Base-by-base conservation (phyloP, 2,888 invertebrate species). In the Antitype chi region DNA sequence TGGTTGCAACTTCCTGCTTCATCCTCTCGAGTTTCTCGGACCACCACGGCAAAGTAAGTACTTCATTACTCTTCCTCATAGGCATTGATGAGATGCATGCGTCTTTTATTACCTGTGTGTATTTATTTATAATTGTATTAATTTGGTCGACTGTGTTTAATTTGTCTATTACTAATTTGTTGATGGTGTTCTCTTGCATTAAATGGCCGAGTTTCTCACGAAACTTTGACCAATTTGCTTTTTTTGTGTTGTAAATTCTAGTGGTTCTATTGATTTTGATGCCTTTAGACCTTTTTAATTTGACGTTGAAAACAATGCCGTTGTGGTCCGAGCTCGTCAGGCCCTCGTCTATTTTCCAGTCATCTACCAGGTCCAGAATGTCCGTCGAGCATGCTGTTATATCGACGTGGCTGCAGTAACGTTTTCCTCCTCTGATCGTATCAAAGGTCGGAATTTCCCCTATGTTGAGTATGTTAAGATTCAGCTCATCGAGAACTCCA, bases 151-250 rank as follows among this genome's bases (percentile, higher is more conserved):
- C 49, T 4, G 74, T 75, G 0, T 49, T 70, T 20, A 66, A 68
- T 57, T 63, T 66, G 0, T 74, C 38, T 60, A 81, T 74, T 47
- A 43, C 49, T n/a, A 11, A 0, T 20, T 4, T 32, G 0, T 9
- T 74, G 0, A 83, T 60, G 2, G 15, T 49, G 5, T 49, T 17
- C 4, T 49, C 17, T 0, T 81, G 5, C 6, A 28, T n/a, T 2
- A 79, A 70, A 28, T 81, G 78, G 25, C 1, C 20, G 53, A 86
- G 1, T 78, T 86, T 79, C 63, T 78, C 79, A 74, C 25, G 59
- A 84, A 88, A 88, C 2, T 75, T n/a, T 0, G 5, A 0, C 87
- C 85, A 87, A 43, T 86, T 76, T 2, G 82, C 86, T 75, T 87
- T 88, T 53, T 53, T 53, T 6, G 53, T 53, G 7, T 53, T 53